A percentile compares a stretch with the other conserved stretches of the same genome.
phyloP scores from a whole-genome alignment of 1,140 invertebrate species.

The Philotrypesis tridentata region DNA sequence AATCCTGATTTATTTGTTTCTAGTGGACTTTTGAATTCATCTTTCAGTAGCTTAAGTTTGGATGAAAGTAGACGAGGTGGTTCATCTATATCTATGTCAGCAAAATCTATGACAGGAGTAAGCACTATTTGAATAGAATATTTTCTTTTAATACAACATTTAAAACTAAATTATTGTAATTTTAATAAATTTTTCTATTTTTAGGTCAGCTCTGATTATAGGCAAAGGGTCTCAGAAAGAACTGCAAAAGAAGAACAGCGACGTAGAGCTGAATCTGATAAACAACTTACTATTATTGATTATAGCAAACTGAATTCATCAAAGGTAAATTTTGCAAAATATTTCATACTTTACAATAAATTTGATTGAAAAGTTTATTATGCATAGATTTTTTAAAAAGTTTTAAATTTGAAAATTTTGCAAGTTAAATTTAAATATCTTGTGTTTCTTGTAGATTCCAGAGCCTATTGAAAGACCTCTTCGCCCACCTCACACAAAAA shows the following conservation, averaged over 20 bases:
- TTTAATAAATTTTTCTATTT: constrained; percentile 25
- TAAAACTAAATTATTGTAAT: background rate
- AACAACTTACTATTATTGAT: constrained; percentile 49
- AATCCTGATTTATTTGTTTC: background rate
- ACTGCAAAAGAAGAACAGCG: constrained; percentile 48
- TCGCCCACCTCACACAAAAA: constrained; percentile 37
- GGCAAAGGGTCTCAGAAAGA: constrained; percentile 49
- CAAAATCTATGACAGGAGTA: constrained; percentile 54
- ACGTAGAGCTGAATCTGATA: constrained; percentile 41
- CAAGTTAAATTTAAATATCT: background rate
- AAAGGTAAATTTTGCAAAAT: background rate
- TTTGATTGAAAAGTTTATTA: background rate
- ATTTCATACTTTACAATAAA: background rate
- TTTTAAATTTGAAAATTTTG: constrained; percentile 1
- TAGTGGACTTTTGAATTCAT: background rate
- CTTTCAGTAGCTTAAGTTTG: background rate
- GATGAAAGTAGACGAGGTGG: background rate
- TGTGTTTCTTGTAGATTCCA: background rate
- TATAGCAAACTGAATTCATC: background rate
- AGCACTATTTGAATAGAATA: constrained; percentile 16
- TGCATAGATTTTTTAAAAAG: background rate
- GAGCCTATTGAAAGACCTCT: constrained; percentile 49
- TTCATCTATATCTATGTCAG: constrained; percentile 34
- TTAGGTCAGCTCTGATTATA: constrained; percentile 54
- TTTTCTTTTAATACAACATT: constrained; percentile 16